These are phyloP conservation scores for Chaetura pelagica DNA, from an alignment of 2,113 vertebrate genomes.

Conservation along the genomic window DNA sequence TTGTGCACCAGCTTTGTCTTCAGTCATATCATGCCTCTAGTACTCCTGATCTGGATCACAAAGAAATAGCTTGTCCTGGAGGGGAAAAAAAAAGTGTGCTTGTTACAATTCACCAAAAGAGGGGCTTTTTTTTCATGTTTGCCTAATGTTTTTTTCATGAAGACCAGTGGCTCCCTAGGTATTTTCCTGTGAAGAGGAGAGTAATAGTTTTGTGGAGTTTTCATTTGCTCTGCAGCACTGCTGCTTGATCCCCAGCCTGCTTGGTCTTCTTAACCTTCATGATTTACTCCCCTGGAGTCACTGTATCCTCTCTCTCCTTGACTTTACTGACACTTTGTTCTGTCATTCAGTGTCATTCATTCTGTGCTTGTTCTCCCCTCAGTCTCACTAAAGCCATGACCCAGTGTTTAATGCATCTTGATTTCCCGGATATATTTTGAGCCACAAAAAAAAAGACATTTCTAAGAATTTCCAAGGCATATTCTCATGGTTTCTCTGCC, in stretches of 20 bases:
- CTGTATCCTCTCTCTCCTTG: slow-evolving; percentile 50
- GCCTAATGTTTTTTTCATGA: neutral
- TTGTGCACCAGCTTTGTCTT: neutral
- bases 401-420: neutral
- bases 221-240: slow-evolving; percentile 25
- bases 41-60: neutral
- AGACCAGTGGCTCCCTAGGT: neutral
- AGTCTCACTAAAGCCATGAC: slow-evolving; percentile 18
- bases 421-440: neutral
- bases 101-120: neutral
- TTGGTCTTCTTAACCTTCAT: slow-evolving; percentile 39
- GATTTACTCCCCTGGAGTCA: slow-evolving; percentile 54
- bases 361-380: slow-evolving; percentile 42
- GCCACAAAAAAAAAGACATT: neutral
- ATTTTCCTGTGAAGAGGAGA: neutral
- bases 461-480: neutral
- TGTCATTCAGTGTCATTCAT: slow-evolving; percentile 57
- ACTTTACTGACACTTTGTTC: slow-evolving; percentile 58
- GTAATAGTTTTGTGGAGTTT: neutral
- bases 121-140: neutral
- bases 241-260: slow-evolving; percentile 41
- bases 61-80: neutral
- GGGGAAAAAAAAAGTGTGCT: neutral
- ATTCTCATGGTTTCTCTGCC: neutral
- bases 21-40: accelerated